These are phyloP conservation scores for Frieseomelitta varia DNA, from an alignment of 1,140 invertebrate genomes.

Conservation along the genomic window DNA sequence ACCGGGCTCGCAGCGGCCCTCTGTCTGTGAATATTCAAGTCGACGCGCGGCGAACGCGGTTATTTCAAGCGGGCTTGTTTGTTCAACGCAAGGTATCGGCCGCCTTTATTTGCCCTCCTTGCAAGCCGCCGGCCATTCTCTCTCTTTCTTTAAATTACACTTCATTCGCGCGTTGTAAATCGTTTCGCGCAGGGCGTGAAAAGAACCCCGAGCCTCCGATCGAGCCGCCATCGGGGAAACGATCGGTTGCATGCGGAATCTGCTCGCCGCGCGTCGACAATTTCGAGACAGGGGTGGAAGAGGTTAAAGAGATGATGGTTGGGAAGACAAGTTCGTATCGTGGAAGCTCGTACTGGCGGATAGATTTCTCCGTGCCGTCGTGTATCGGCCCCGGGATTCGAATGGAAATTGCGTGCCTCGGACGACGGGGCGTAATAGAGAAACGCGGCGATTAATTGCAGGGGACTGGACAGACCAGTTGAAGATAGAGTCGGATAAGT, in stretches of 20 bases:
- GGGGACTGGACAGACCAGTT: constrained; percentile 21
- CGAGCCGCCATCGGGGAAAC: not conserved
- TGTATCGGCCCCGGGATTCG: not conserved
- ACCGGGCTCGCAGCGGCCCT: constrained; percentile 19
- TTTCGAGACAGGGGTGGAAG: too few species aligned
- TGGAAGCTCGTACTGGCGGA: not conserved
- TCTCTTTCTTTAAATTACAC: constrained; percentile 5
- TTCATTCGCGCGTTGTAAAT: constrained; percentile 42
- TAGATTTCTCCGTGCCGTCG: not conserved
- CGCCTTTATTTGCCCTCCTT: constrained; percentile 28
- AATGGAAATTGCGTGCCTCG: not conserved
- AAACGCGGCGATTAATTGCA: constrained; percentile 24
- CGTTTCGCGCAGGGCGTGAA: not conserved
- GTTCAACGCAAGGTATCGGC: constrained; percentile 27
- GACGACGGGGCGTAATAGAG: not conserved
- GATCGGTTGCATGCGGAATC: constrained; percentile 7
- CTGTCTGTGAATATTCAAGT: constrained; percentile 39
- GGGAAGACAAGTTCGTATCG: not conserved
- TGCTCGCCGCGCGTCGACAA: not conserved
- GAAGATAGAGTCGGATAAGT: constrained; percentile 15
- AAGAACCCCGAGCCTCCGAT: not conserved
- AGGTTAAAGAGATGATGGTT: not conserved
- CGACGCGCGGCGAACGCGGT: not conserved
- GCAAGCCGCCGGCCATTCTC: not conserved
- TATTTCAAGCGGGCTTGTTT: constrained; percentile 38